Evolutionary conservation across 2,797 vertebrate species (phyloP).

Genomic region (Tragopan temminckii): DNA sequence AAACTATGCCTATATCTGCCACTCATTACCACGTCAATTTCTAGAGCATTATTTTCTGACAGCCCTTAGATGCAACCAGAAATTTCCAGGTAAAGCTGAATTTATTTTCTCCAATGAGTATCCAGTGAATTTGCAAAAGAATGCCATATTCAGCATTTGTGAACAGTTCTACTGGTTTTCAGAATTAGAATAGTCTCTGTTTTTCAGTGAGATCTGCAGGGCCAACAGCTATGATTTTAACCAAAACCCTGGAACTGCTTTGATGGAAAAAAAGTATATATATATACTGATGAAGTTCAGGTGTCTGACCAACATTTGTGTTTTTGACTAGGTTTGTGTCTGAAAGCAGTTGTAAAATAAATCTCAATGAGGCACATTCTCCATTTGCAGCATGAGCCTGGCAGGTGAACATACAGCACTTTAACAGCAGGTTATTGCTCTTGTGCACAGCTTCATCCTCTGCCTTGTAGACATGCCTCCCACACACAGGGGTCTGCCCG

Average conservation of each 20-base stretch:
- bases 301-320: background rate
- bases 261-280: background rate
- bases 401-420: fast-evolving
- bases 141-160: background rate
- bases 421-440: fast-evolving
- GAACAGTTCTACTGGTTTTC: background rate
- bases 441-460: background rate
- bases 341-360: background rate
- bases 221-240: background rate
- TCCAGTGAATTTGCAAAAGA: slow-evolving; percentile 6
- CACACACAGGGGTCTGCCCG: fast-evolving
- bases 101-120: background rate
- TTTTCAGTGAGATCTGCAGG: background rate
- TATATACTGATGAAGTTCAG: background rate
- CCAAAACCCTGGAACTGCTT: background rate
- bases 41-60: background rate
- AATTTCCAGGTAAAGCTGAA: background rate
- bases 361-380: fast-evolving
- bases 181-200: background rate
- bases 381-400: fast-evolving
- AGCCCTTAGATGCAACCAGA: background rate
- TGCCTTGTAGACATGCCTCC: fast-evolving
- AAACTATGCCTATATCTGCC: background rate
- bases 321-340: background rate
- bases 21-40: background rate